Base-by-base conservation (phyloP, 2,113 vertebrate species). In the Perognathus longimembris region DNA sequence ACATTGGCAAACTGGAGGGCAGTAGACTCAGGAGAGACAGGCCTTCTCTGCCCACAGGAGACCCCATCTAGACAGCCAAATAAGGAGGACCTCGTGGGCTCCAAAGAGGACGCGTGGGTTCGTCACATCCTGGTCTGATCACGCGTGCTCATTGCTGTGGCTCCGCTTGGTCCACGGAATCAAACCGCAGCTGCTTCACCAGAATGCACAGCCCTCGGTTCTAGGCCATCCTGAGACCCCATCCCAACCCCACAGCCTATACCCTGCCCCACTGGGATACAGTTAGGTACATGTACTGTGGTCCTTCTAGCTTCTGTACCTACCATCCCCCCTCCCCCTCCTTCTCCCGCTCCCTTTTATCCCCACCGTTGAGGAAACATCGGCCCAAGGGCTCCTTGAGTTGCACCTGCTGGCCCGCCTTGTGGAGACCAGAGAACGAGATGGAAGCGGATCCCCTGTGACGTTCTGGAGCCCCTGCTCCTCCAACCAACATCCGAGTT, bases 401-500 rank as follows among this genome's bases (percentile, higher is more conserved):
- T 36, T 61, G 5, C 7, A 1, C 1, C 2, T n/a, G 15, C 50
- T 54, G 50, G 50, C 50, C 36, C n/a, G 36, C 36, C 18, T 3
- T 0, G 5, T 15, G 32, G 36, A 11, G 34, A 24, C 22, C 34
- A 17, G 50, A 70, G 36, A 38, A 17, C 22, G 20, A 14, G n/a
- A 1, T 3, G 3, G 50, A 86, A 59, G 9, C 18, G 24, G 8
- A 12, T 24, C 5, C 7, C 36, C 15, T 0, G 0, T 26, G 63
- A 26, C 3, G 11, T 8, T 8, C 0, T 2, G 22, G 71, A 17
- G 21, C 18, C 54, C 40, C 81, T 17, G 5, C 14, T 24, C 61
- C 38, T 57, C 69, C 57, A 42, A 0, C 3, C 6, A 0, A 0
- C 4, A 11, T 61, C 17, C 4, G 12, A 3, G 34, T 7, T 6